phyloP scores from a whole-genome alignment of 2,113 vertebrate genomes.

The Lepus timidus region DNA sequence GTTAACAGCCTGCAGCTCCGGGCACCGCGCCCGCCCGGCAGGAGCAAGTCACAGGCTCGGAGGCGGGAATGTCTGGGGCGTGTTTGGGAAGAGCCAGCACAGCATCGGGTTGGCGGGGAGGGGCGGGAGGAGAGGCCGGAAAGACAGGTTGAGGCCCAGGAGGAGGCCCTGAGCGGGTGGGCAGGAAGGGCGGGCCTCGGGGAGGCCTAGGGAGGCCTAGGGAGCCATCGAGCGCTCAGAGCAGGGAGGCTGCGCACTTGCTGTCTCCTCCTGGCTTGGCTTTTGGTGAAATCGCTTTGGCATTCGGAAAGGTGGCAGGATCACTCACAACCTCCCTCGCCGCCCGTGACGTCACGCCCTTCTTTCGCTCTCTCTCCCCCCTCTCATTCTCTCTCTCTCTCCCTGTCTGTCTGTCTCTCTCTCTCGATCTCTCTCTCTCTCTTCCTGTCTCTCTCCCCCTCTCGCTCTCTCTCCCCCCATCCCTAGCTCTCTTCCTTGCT shows the following conservation, averaged over 20 bases:
- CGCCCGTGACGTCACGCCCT: too few relatives aligned
- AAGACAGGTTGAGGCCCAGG: constrained; percentile 78
- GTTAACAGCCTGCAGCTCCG: constrained; percentile 50
- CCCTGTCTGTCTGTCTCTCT: background rate
- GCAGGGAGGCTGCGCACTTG: background rate
- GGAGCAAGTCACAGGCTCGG: constrained; percentile 61
- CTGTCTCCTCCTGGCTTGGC: background rate
- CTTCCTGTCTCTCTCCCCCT: too few relatives aligned
- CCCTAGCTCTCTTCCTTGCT: too few relatives aligned
- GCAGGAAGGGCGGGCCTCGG: constrained; percentile 26
- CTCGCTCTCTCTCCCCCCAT: too few relatives aligned
- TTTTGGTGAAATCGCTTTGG: background rate
- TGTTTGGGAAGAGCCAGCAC: constrained; percentile 71
- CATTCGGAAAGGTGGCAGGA: background rate
- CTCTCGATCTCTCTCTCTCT: too few relatives aligned
- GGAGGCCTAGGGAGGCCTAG: background rate
- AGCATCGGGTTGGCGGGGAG: constrained; percentile 61
- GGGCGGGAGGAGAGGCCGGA: constrained; percentile 66
- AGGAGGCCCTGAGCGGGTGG: constrained; percentile 7
- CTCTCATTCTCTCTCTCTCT: too few relatives aligned
- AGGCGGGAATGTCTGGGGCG: constrained; percentile 73
- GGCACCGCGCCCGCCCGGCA: constrained; percentile 9
- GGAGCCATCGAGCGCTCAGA: background rate
- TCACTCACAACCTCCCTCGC: background rate
- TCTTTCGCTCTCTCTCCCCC: fast-evolving